Evolutionary conservation across 2,797 vertebrate genomes (phyloP), one percentile per base, ranked within the genome.

Genomic region (Hippopotamyrus pictus): DNA sequence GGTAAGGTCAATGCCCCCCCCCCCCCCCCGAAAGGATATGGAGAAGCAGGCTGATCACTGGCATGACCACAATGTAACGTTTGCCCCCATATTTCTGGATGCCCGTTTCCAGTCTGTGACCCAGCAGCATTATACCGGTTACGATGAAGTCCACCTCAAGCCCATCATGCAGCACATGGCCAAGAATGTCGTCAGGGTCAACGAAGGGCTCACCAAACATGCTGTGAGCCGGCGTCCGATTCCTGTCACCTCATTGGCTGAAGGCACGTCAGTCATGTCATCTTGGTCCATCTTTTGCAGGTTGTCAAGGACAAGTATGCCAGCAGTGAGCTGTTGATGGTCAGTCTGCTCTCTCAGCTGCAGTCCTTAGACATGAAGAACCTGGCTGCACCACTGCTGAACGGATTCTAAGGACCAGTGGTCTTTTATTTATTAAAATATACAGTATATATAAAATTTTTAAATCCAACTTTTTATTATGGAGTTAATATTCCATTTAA

Each of bases 281-380:
- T n/a, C 5, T n/a, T 57, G 54, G 54, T 57, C 19, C 19, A 1
- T 57, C 25, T 25, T 86, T 86, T 41, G 69, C 33, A 99, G 98
- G 96, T 97, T 1, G 90, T 98, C 87, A 98, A 93, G 95, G 97
- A 95, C 89, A 99, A 99, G 89, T 99, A 98, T 46, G 96, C 97
- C 0, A 97, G 97, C 94, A 95, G 94, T 92, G 97, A 95, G 62
- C 95, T 98, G 50, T 93, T 98, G 96, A 96, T 93, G 91, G 95
- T 98, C 93, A 97, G 97, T 93, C 95, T 95, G 0, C 91, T 97
- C 1, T 95, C 97, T 86, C 96, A 98, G 90, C 96, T 99, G 51
- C 95, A 93, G 88, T 92, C 96, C 0, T n/a, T 92, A 0, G 0
- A 94, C 5, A 3, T 98, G 90, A 94, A 91, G 90, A 94, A 96